Percentiles rank a stretch among this genome's conserved stretches.
These are phyloP conservation scores for Neodon shergylaensis DNA, from an alignment of 2,113 vertebrate species.

Conservation along the genomic window DNA sequence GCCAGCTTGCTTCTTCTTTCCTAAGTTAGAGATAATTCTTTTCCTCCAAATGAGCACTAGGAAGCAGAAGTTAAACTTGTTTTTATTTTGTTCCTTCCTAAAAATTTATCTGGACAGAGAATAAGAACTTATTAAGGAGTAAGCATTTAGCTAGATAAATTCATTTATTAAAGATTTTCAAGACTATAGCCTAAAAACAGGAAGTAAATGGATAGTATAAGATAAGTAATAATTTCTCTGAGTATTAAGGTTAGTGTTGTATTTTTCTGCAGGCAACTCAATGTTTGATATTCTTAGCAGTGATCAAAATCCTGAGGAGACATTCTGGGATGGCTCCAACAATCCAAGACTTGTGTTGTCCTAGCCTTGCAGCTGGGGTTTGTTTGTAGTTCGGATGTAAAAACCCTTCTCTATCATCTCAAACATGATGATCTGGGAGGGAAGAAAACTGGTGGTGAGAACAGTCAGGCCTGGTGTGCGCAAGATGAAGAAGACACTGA, in stretches of 20 bases:
- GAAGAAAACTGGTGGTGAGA: neutral
- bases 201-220: neutral
- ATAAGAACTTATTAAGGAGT: slow-evolving; percentile 22
- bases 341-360: neutral
- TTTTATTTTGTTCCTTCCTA: neutral
- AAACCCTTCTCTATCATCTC: slow-evolving; percentile 90
- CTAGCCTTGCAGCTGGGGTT: slow-evolving; percentile 69
- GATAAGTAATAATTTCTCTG: neutral
- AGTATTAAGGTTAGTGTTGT: neutral
- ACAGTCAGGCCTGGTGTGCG: neutral
- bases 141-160: slow-evolving; percentile 14
- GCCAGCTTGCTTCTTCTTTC: neutral
- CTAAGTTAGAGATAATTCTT: neutral
- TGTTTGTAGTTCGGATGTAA: slow-evolving; percentile 87
- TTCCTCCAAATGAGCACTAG: neutral
- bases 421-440: slow-evolving; percentile 91
- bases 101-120: neutral
- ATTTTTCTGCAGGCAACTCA: neutral
- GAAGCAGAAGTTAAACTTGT: neutral
- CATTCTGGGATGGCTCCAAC: neutral
- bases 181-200: neutral
- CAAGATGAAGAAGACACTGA: neutral
- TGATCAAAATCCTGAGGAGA: neutral
- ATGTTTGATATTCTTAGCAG: neutral
- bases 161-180: neutral